Evolutionary conservation across 2,888 invertebrate species (phyloP), one percentile per base, ranked within the genome.

Genomic region (Amaurobius ferox): DNA sequence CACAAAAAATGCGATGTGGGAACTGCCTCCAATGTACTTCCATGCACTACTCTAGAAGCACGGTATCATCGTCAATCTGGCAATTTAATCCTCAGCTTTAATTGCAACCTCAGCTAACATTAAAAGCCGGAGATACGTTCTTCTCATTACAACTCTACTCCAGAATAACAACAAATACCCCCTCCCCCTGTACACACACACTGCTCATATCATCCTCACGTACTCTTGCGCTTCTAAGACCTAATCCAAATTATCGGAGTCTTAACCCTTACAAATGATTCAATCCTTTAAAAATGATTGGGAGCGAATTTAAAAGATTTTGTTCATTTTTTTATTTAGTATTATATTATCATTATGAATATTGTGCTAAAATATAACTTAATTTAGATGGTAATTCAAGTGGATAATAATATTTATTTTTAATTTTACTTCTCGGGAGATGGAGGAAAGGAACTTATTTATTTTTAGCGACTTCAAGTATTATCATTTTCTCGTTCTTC

Each of bases 41-140:
- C n/a, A 28, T 64, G 61, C 26, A 23, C 78, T 66, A 61, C 68
- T 62, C 48, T 30, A 71, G 67, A 67, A 48, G 55, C 79, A 79
- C 62, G 79, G 66, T 79, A 64, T 79, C 48, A 72, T 73, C 66
- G 62, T 80, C 61, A 73, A 80, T 28, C 55, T 72, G 40, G 73
- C 80, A 66, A 48, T 80, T 72, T 72, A 35, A 78, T 35, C 70
- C 26, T 62, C 66, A 28, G 72, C 55, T 80, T 80, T 80, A 73
- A 80, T 80, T 80, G 79, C 67, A 64, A 67, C 72, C 55, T 28
- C 61, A 29, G 35, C 70, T 28, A 35, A 32, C 32, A 32, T 30
- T 30, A 30, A 30, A 68, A 61, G 23, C 35, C 11, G 32, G 16
- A 28, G 32, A 55, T 32, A 29, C 19, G 11, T 29, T 28, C 73